Base-by-base conservation (phyloP, 2,888 invertebrate species). In the Caprella mutica region DNA sequence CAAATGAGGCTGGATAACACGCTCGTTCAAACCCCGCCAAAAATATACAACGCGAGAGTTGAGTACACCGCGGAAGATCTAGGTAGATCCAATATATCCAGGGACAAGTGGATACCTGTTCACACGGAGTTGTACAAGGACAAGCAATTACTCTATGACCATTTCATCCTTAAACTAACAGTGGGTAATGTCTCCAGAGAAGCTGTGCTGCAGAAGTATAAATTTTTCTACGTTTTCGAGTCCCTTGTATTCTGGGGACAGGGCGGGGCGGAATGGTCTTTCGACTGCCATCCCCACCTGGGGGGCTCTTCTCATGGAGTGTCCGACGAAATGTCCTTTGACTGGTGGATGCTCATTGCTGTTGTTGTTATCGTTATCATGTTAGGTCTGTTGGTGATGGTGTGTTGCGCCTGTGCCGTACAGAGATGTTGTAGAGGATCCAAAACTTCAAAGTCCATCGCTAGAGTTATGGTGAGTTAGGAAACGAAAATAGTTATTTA, bases 221-320 rank as follows among this genome's bases (percentile, higher is more conserved):
- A 30, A 30, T 30, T 21, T 9, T 27, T 48, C 21, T 48, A 48
- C 17, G 5, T 30, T 3, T 48, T 48, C 21, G 48, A 48, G 19
- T 48, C 48, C n/a, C 30, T 48, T 4, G 30, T 48, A 6, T 30
- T 48, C n/a, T 48, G 29, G 14, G 48, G 48, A 29, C 29, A 48
- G 19, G 48, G 48, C 17, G 48, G 48, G 2, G 48, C 29, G 9
- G 48, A 48, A 21, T 48, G 48, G 48, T 48, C 48, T 3, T 48
- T 48, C 26, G 48, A 48, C 19, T 48, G 48, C 19, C n/a, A n/a
- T n/a, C n/a, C n/a, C n/a, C n/a, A n/a, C n/a, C n/a, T n/a, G n/a
- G n/a, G n/a, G n/a, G n/a, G n/a, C n/a, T n/a, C n/a, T n/a, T n/a
- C n/a, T n/a, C n/a, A n/a, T n/a, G n/a, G n/a, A n/a, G n/a, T n/a